Conservation (phyloP, 2,888 invertebrate species). For the Tillus elongatus region DNA sequence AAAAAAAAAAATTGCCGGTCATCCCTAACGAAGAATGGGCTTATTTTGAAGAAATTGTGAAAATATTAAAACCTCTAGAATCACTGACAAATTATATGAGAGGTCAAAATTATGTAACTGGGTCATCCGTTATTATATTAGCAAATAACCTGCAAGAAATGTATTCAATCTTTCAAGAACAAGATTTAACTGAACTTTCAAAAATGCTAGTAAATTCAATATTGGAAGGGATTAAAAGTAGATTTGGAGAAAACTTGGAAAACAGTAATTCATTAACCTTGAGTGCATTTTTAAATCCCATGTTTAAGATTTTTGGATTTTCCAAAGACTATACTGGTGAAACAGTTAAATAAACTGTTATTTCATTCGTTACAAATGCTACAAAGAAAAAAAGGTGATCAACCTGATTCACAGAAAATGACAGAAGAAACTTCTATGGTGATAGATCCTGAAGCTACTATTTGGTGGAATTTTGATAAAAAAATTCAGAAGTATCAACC, state of each 20-base stretch:
- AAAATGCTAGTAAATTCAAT: background rate
- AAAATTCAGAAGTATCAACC: constrained; percentile 9
- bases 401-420: too few relatives aligned
- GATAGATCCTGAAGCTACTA: too few relatives aligned
- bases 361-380: background rate
- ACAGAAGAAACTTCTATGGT: too few relatives aligned
- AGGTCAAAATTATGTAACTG: constrained; percentile 20
- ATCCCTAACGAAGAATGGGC: constrained; percentile 13
- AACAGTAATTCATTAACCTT: constrained; percentile 15
- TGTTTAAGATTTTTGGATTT: constrained; percentile 19
- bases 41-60: constrained; percentile 7
- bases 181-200: background rate
- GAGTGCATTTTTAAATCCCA: constrained; percentile 20
- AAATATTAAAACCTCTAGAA: constrained; percentile 17
- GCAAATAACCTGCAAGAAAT: background rate
- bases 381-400: too few relatives aligned
- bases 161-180: background rate
- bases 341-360: background rate
- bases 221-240: background rate
- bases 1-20: constrained; percentile 8
- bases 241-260: constrained; percentile 17
- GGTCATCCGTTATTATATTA: constrained; percentile 12
- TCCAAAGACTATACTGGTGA: constrained; percentile 9
- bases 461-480: too few relatives aligned
- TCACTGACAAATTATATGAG: constrained; percentile 16